Base-by-base conservation (phyloP, 2,888 invertebrate species). In the Ecdyonurus torrentis region DNA sequence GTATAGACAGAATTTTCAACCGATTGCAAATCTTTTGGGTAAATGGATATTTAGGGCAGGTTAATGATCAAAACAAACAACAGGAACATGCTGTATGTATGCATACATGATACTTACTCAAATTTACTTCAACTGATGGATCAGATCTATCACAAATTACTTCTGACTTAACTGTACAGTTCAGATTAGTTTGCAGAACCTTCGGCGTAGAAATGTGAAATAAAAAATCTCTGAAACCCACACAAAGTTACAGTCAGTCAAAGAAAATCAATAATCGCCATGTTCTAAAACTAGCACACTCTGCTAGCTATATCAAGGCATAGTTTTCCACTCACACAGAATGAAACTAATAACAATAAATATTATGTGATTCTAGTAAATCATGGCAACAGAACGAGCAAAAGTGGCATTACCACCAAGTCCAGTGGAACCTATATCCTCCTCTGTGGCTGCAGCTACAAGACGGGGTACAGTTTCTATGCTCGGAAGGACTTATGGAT, bases 141-240 rank as follows among this genome's bases (percentile, higher is more conserved):
- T 89, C 87, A 70, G 85, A 83, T 64, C 88, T 80, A 73, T 91
- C 86, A 74, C 88, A 89, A 25, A 89, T 80, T 67, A 94, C 76
- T 69, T 87, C 84, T 7, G 90, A 83, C 78, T 86, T 90, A 37
- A 92, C 73, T 23, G 77, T 67, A 72, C 90, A 91, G 69, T 82
- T 83, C 53, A 85, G 81, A 78, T 92, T 93, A 53, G 89, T 88
- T 66, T 81, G 74, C 23, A 76, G 70, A 58, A 89, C 79, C 75
- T 81, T 87, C 25, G 83, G 81, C 52, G 81, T 77, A 66, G 86
- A 83, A 67, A 90, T 78, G 70, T 82, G 80, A 71, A 81, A 83
- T 53, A 90, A 76, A 70, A 90, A 86, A 68, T 86, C 80, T 72
- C 91, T 89, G 78, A 69, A 80, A 82, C 69, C 68, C 20, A 67